phyloP scores from a whole-genome alignment of 2,113 vertebrate genomes.

The Syngnathus floridae region DNA sequence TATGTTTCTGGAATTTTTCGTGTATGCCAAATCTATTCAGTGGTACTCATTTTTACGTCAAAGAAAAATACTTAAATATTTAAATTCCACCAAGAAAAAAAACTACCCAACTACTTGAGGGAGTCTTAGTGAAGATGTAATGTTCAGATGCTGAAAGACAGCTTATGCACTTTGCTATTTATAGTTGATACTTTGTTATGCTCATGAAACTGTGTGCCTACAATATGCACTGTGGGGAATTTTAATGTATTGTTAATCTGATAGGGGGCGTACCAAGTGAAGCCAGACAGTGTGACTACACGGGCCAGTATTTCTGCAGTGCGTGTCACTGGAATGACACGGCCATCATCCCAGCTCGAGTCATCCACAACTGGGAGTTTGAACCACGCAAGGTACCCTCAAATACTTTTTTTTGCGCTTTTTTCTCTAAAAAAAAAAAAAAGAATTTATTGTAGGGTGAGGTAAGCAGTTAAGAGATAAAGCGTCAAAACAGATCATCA shows the following conservation, averaged over 20 bases:
- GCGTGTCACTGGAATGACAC: slow-evolving; percentile 97
- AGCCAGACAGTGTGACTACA: slow-evolving; percentile 95
- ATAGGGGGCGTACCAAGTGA: slow-evolving; percentile 85
- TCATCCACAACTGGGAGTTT: slow-evolving; percentile 99
- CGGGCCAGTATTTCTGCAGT: slow-evolving; percentile 93
- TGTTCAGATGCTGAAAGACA: neutral
- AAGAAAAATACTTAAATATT: too few relatives aligned
- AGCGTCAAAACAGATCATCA: neutral
- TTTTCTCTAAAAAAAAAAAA: neutral
- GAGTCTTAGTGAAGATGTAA: neutral
- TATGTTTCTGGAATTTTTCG: neutral
- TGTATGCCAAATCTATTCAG: neutral
- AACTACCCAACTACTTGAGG: neutral
- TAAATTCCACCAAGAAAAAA: neutral
- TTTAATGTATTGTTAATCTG: slow-evolving; percentile 7
- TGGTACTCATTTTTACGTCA: neutral
- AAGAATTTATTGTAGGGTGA: neutral
- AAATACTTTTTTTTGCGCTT: neutral
- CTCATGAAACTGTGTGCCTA: neutral
- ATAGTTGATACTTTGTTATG: neutral
- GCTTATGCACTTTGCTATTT: too few relatives aligned
- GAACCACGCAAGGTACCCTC: slow-evolving; percentile 83
- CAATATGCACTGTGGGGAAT: neutral
- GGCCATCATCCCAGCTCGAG: slow-evolving; percentile 83
- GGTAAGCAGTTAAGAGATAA: neutral